Conservation (phyloP, 2,888 invertebrate genomes). For the Oxyscelio sp. region DNA sequence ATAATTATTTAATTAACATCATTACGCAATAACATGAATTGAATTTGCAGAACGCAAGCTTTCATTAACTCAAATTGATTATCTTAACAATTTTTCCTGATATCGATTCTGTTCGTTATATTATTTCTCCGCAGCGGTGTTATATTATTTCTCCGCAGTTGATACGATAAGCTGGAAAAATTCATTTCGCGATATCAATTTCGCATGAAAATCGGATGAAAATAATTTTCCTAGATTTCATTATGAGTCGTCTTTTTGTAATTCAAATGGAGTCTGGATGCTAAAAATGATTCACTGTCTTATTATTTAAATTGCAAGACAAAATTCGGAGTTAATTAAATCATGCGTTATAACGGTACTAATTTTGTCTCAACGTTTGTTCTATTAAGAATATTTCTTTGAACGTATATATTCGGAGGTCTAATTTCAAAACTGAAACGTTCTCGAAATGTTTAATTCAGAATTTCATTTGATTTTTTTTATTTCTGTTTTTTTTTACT, state of each 20-base stretch:
- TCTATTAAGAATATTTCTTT: too few relatives aligned
- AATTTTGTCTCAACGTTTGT: too few relatives aligned
- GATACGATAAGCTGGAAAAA: slow-evolving; percentile 31
- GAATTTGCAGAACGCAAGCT: slow-evolving; percentile 10
- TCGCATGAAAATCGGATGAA: too few relatives aligned
- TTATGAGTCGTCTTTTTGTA: slow-evolving; percentile 11
- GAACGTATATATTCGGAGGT: too few relatives aligned
- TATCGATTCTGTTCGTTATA: slow-evolving; percentile 42
- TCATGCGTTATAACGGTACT: too few relatives aligned
- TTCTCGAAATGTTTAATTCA: too few relatives aligned
- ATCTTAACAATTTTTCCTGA: slow-evolving; percentile 25
- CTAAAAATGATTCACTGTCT: neutral
- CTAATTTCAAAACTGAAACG: too few relatives aligned
- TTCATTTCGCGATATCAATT: slow-evolving; percentile 39
- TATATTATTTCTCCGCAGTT: slow-evolving; percentile 38
- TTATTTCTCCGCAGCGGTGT: neutral
- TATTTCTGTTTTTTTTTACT: too few relatives aligned
- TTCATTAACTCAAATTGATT: slow-evolving; percentile 9
- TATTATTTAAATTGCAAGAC: neutral
- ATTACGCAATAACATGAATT: slow-evolving; percentile 42
- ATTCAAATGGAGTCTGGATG: slow-evolving; percentile 10
- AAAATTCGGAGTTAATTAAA: slow-evolving; percentile 5
- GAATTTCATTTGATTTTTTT: too few relatives aligned
- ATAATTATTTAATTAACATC: slow-evolving; percentile 20
- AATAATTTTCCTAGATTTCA: slow-evolving; percentile 20